Percentiles rank a stretch among this genome's conserved stretches.
Evolutionary conservation across 2,888 invertebrate genomes (phyloP).

Genomic region (Conomelus anceps): DNA sequence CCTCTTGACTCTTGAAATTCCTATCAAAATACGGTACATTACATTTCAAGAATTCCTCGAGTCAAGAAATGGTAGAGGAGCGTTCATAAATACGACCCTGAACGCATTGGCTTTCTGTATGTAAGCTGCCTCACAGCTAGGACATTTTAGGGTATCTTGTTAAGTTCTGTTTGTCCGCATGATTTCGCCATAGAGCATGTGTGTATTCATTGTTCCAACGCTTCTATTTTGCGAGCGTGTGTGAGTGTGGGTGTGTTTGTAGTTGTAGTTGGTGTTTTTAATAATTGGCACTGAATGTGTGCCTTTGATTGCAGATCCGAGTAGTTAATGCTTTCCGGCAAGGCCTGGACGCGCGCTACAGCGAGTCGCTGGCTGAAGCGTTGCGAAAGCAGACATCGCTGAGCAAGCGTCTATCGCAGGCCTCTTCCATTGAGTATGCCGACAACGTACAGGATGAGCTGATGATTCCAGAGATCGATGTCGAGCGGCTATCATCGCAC

Average conservation of each 20-base stretch:
- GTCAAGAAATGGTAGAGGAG: too few relatives aligned
- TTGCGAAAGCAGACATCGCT: slow-evolving; percentile 89
- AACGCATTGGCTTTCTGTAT: too few relatives aligned
- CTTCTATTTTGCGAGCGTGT: too few relatives aligned
- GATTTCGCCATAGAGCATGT: neutral
- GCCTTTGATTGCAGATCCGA: slow-evolving; percentile 79
- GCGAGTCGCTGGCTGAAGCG: slow-evolving; percentile 85
- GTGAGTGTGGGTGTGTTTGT: neutral
- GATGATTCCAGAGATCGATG: slow-evolving; percentile 86
- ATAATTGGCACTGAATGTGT: neutral
- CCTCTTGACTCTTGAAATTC: too few relatives aligned
- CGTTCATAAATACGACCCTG: too few relatives aligned
- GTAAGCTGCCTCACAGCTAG: too few relatives aligned
- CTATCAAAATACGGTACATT: too few relatives aligned
- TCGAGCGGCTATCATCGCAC: slow-evolving; percentile 85
- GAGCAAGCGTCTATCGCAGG: slow-evolving; percentile 84
- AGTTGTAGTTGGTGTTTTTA: neutral
- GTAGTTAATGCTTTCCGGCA: slow-evolving; percentile 99
- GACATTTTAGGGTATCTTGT: too few relatives aligned
- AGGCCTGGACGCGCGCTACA: slow-evolving; percentile 92
- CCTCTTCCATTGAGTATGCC: slow-evolving; percentile 87
- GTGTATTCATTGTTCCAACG: too few relatives aligned
- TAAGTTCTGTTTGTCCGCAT: neutral
- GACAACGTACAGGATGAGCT: slow-evolving; percentile 82
- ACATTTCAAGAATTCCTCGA: too few relatives aligned